Conservation (phyloP, 2,888 invertebrate species). For the Dioctria linearis region DNA sequence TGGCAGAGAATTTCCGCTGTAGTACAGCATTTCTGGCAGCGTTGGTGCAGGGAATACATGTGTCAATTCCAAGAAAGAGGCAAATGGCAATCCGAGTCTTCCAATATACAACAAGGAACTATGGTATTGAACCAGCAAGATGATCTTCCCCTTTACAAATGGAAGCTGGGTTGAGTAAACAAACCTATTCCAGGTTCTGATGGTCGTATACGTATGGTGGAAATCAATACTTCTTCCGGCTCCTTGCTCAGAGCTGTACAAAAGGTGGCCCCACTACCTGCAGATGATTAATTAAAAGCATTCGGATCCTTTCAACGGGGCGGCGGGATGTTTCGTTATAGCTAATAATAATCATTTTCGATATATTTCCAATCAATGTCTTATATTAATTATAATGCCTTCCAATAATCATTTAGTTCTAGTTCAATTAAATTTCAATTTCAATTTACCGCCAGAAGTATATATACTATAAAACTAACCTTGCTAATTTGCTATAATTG, state of each 20-base stretch:
- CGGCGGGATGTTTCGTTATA: slow-evolving; percentile 28
- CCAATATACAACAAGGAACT: background rate
- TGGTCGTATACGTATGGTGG: background rate
- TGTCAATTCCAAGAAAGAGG: slow-evolving; percentile 1
- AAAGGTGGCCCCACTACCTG: background rate
- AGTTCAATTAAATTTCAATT: too few species aligned
- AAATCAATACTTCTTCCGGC: background rate
- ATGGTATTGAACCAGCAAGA: slow-evolving; percentile 21
- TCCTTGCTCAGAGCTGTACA: background rate
- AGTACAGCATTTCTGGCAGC: slow-evolving; percentile 19
- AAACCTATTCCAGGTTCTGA: background rate
- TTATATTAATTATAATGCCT: too few species aligned
- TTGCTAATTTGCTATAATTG: too few species aligned
- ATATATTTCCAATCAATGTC: too few species aligned
- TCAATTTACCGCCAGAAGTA: too few species aligned
- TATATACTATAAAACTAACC: too few species aligned
- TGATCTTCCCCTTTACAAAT: slow-evolving; percentile 15
- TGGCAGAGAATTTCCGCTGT: slow-evolving; percentile 7
- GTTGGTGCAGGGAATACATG: slow-evolving; percentile 19
- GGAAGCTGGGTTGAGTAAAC: slow-evolving; percentile 7
- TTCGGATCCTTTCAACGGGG: background rate
- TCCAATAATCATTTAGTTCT: too few species aligned
- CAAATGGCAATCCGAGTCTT: slow-evolving; percentile 13
- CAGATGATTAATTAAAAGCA: background rate
- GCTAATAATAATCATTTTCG: too few species aligned